Percentiles rank a stretch among this genome's conserved stretches.
Conservation (phyloP, 2,888 invertebrate genomes). For the Papilio elwesi region DNA sequence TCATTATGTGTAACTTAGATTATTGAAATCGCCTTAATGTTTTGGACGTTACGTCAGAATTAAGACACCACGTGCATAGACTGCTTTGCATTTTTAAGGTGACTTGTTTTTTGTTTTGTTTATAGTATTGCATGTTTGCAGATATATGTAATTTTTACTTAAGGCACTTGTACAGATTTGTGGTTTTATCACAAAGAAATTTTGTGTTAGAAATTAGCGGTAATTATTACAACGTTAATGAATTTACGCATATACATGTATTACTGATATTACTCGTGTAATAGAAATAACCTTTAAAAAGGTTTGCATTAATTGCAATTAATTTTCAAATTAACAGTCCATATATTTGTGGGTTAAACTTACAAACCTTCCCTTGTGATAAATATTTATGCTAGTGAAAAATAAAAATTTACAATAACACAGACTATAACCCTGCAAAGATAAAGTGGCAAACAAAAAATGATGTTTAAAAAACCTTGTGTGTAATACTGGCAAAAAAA, state of each 20-base stretch:
- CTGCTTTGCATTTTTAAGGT: conserved; percentile 79
- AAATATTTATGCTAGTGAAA: conserved; percentile 48
- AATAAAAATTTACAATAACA: conserved; percentile 6
- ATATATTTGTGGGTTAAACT: conserved; percentile 61
- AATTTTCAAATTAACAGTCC: conserved; percentile 35
- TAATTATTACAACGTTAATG: conserved; percentile 25
- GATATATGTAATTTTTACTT: conserved; percentile 47
- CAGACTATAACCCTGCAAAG: background rate
- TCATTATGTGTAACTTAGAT: conserved; percentile 75
- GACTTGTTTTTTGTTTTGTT: conserved; percentile 59
- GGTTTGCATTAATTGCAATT: conserved; percentile 47
- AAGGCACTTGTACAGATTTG: conserved; percentile 45
- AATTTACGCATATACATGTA: conserved; percentile 27
- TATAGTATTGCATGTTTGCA: conserved; percentile 54
- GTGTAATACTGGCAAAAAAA: conserved; percentile 1
- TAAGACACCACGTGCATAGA: conserved; percentile 77
- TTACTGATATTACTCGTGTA: conserved; percentile 33
- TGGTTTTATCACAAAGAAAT: conserved; percentile 42
- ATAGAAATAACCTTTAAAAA: conserved; percentile 30
- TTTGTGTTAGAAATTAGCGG: conserved; percentile 24
- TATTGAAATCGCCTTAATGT: conserved; percentile 75
- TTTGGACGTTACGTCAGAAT: conserved; percentile 62
- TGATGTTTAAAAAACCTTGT: background rate
- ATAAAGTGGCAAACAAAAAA: conserved; percentile 2
- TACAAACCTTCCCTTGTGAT: conserved; percentile 66